Conservation (phyloP, 1,140 invertebrate species). For the Tetraneura akinire region DNA sequence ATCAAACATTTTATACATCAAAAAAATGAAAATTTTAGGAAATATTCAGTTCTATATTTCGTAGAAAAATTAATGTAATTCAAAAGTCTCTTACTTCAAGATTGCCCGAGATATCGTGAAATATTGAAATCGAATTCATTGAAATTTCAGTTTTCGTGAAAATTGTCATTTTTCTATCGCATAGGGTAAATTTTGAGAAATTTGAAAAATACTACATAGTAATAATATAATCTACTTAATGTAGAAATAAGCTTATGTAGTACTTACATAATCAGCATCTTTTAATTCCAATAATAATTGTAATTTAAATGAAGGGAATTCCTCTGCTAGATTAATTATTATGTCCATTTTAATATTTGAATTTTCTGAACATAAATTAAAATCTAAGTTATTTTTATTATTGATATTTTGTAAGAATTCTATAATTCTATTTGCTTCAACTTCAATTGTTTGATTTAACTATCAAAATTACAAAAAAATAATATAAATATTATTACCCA, state of each 20-base stretch:
- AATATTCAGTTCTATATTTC: no score
- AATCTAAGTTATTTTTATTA: not conserved
- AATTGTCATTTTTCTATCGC: not conserved
- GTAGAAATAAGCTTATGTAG: not conserved
- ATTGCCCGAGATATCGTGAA: not conserved
- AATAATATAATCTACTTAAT: not conserved
- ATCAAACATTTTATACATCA: no score
- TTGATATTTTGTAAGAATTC: not conserved
- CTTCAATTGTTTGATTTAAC: not conserved
- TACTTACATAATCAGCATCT: conserved; percentile 11
- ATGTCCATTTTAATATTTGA: not conserved
- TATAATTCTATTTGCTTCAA: not conserved
- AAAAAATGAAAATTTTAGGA: no score
- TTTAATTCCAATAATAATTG: conserved; percentile 7
- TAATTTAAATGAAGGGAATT: not conserved
- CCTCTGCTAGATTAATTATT: not conserved
- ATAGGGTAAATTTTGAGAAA: not conserved
- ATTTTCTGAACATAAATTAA: not conserved
- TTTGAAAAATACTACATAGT: not conserved
- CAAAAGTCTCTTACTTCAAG: not conserved
- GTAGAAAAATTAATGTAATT: no score
- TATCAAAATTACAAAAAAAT: not conserved
- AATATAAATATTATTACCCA: not conserved
- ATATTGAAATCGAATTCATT: no score
- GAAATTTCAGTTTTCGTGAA: no score